Conservation (phyloP, 1,140 invertebrate species). For the Solen grandis region DNA sequence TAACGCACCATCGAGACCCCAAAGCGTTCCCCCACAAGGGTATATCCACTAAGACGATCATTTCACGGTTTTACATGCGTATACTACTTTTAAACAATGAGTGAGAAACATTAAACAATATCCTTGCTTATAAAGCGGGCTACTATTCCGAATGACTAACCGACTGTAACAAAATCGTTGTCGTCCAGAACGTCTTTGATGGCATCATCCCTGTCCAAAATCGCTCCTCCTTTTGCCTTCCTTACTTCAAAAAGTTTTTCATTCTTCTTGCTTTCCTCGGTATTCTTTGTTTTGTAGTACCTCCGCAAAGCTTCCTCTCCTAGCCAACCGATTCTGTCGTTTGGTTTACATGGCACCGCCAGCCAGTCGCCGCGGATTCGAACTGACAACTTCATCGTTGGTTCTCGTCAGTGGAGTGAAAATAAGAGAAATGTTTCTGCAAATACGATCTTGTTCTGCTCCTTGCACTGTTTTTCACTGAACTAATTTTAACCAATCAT, state of each 20-base stretch:
- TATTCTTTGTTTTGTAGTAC: conserved; percentile 79
- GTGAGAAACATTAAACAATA: too few relatives aligned
- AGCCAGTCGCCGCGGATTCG: conserved; percentile 85
- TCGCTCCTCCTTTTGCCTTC: conserved; percentile 85
- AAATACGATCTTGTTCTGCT: too few relatives aligned
- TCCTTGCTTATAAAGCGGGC: too few relatives aligned
- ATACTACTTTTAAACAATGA: too few relatives aligned
- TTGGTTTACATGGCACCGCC: conserved; percentile 84
- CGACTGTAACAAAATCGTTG: conserved; percentile 86
- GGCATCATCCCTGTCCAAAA: conserved; percentile 84
- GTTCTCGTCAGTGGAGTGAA: too few relatives aligned
- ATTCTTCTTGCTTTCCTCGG: conserved; percentile 65
- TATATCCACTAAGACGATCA: too few relatives aligned
- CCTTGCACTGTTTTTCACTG: background rate
- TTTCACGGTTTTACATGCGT: too few relatives aligned
- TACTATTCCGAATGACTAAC: conserved; percentile 82
- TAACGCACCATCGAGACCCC: too few relatives aligned
- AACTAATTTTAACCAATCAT: too few relatives aligned
- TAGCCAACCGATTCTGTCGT: conserved; percentile 83
- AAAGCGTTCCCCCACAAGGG: too few relatives aligned
- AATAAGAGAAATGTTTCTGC: too few relatives aligned
- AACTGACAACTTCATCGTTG: conserved; percentile 85
- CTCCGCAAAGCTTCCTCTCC: conserved; percentile 84
- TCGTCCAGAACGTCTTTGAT: conserved; percentile 85
- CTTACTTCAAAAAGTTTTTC: conserved; percentile 83